These are phyloP conservation scores for Hippocampus abdominalis DNA, from an alignment of 2,113 vertebrate species.

Conservation along the genomic window DNA sequence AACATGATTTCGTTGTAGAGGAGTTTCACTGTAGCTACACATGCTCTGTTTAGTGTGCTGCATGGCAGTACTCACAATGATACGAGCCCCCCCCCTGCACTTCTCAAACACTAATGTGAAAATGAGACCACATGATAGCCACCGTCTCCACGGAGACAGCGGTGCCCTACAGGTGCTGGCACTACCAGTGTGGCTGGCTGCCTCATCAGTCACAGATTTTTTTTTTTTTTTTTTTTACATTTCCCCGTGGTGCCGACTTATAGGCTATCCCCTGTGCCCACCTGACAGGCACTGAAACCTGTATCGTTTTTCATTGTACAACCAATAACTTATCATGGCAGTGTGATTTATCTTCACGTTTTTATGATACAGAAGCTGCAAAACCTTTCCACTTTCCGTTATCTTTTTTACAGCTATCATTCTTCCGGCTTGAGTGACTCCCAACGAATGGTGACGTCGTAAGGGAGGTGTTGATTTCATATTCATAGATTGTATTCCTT, in stretches of 20 bases:
- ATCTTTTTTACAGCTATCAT: slow-evolving; percentile 44
- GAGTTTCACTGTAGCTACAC: too few relatives aligned
- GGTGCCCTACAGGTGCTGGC: slow-evolving; percentile 47
- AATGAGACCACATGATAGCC: slow-evolving; percentile 13
- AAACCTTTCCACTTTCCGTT: slow-evolving; percentile 22
- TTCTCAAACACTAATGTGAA: slow-evolving; percentile 5
- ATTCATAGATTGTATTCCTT: slow-evolving; percentile 25
- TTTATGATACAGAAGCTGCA: slow-evolving; percentile 35
- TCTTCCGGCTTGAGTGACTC: slow-evolving; percentile 31
- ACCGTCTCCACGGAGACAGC: slow-evolving; percentile 17
- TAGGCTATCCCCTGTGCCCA: slow-evolving; percentile 21
- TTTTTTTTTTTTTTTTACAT: slow-evolving; percentile 21
- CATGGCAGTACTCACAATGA: not conserved
- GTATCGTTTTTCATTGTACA: slow-evolving; percentile 39
- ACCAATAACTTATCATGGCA: slow-evolving; percentile 38
- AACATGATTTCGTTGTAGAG: too few relatives aligned
- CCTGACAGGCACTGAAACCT: slow-evolving; percentile 34
- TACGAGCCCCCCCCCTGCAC: not conserved
- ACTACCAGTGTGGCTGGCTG: slow-evolving; percentile 18
- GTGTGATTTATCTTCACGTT: slow-evolving; percentile 40
- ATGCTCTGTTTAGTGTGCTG: slow-evolving; percentile 9
- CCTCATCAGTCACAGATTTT: slow-evolving; percentile 37
- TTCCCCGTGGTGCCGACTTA: slow-evolving; percentile 33
- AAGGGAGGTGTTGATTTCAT: slow-evolving; percentile 14
- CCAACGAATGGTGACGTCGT: slow-evolving; percentile 14